A percentile compares a stretch with the other conserved stretches of the same genome.
phyloP scores from a whole-genome alignment of 2,888 invertebrate genomes.

The Acleris cristana region DNA sequence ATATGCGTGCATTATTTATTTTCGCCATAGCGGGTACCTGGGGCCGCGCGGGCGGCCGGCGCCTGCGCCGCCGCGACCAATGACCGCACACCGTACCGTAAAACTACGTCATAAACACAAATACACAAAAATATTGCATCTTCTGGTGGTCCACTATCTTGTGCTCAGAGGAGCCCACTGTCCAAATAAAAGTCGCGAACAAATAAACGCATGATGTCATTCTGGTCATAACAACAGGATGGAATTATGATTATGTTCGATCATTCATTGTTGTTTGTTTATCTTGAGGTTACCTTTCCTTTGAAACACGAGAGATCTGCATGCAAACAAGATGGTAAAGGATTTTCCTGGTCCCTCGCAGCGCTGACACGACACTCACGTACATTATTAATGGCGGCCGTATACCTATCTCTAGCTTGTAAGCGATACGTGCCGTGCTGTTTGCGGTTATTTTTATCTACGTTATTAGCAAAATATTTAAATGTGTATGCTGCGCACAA shows the following conservation, averaged over 20 bases:
- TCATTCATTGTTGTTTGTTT: slow-evolving; percentile 51
- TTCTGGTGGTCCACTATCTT: slow-evolving; percentile 7
- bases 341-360: slow-evolving; percentile 68
- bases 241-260: slow-evolving; percentile 32
- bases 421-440: slow-evolving; percentile 28
- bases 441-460: slow-evolving; percentile 34
- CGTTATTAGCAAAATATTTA: slow-evolving; percentile 33
- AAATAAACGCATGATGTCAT: slow-evolving; percentile 19
- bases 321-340: slow-evolving; percentile 66
- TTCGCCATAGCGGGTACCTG: slow-evolving; percentile 66
- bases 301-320: slow-evolving; percentile 50
- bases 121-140: slow-evolving; percentile 27
- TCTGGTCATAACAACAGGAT: slow-evolving; percentile 7
- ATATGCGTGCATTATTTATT: slow-evolving; percentile 70
- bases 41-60: slow-evolving; percentile 58
- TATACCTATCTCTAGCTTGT: slow-evolving; percentile 44
- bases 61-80: slow-evolving; percentile 54
- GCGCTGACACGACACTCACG: slow-evolving; percentile 50
- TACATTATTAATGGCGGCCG: slow-evolving; percentile 50
- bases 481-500: slow-evolving; percentile 17
- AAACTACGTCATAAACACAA: slow-evolving; percentile 38
- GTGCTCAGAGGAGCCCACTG: neutral
- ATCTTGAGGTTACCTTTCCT: slow-evolving; percentile 50
- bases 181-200: neutral
- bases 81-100: slow-evolving; percentile 60